Percentiles rank a stretch among this genome's conserved stretches.
Conservation (phyloP, 2,797 vertebrate species). For the Kryptolebias ocellatus region DNA sequence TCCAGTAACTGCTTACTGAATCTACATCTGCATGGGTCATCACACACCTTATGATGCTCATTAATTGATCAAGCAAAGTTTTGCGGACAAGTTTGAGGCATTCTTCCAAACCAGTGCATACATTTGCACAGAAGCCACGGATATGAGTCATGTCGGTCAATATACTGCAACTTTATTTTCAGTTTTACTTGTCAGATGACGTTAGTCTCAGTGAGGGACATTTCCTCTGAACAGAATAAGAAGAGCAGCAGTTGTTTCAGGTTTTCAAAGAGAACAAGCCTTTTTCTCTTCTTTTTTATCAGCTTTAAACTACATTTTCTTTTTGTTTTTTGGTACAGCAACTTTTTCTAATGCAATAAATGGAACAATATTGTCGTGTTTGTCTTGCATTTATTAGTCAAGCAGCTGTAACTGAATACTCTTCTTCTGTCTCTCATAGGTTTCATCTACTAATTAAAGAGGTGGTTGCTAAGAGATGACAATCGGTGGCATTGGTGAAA, state of each 20-base stretch:
- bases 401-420: slow-evolving; percentile 43
- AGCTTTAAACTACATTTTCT: neutral
- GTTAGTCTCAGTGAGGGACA: slow-evolving; percentile 34
- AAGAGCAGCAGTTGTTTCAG: slow-evolving; percentile 18
- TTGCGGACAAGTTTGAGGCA: slow-evolving; percentile 9
- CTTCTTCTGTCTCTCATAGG: slow-evolving; percentile 62
- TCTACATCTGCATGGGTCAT: slow-evolving; percentile 33
- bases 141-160: slow-evolving; percentile 52
- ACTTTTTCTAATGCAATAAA: neutral
- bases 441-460: slow-evolving; percentile 80
- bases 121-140: slow-evolving; percentile 17
- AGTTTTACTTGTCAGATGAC: slow-evolving; percentile 47
- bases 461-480: slow-evolving; percentile 83
- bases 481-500: slow-evolving; percentile 62
- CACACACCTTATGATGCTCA: slow-evolving; percentile 23
- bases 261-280: neutral
- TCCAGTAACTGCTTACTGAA: slow-evolving; percentile 6
- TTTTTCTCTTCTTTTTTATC: neutral
- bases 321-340: neutral
- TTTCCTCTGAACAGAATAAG: neutral
- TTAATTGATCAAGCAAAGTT: slow-evolving; percentile 30
- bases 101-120: slow-evolving; percentile 66
- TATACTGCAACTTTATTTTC: slow-evolving; percentile 51
- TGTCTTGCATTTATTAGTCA: neutral
- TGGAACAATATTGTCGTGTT: neutral